These are phyloP conservation scores for Phengaris arion DNA, from an alignment of 2,888 invertebrate genomes.

Conservation along the genomic window DNA sequence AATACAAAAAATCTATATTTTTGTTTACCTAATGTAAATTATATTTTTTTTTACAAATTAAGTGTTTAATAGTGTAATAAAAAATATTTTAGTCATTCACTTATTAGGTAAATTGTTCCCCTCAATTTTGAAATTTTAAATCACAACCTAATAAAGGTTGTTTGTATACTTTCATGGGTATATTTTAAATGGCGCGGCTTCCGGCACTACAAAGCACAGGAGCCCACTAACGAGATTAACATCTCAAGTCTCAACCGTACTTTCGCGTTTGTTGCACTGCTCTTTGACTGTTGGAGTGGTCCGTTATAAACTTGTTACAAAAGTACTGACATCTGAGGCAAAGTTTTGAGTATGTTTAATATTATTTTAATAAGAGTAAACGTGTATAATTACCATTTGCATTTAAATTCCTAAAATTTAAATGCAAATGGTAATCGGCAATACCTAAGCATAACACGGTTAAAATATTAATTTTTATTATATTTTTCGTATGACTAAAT, in stretches of 20 bases:
- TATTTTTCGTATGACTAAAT: background rate
- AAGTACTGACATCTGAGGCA: background rate
- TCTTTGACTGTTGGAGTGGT: background rate
- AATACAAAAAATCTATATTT: too few relatives aligned
- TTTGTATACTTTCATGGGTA: background rate
- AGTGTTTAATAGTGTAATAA: too few relatives aligned
- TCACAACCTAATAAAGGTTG: background rate
- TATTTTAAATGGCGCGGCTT: background rate
- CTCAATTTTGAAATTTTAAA: background rate
- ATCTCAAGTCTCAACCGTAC: conserved; percentile 26
- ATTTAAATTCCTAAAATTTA: background rate
- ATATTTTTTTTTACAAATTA: too few relatives aligned
- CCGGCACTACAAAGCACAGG: conserved; percentile 33
- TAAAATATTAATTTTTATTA: too few relatives aligned
- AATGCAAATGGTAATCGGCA: background rate
- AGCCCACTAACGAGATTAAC: conserved; percentile 15
- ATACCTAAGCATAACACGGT: too few relatives aligned
- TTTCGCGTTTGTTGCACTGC: conserved; percentile 12
- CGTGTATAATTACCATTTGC: background rate
- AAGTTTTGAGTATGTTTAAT: too few relatives aligned
- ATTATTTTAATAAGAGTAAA: background rate
- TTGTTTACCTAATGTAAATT: too few relatives aligned
- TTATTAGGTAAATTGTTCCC: background rate
- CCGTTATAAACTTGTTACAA: conserved; percentile 6
- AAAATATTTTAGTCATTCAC: too few relatives aligned